Base-by-base conservation (phyloP, 2,888 invertebrate genomes). In the Nemapogon koenigi region DNA sequence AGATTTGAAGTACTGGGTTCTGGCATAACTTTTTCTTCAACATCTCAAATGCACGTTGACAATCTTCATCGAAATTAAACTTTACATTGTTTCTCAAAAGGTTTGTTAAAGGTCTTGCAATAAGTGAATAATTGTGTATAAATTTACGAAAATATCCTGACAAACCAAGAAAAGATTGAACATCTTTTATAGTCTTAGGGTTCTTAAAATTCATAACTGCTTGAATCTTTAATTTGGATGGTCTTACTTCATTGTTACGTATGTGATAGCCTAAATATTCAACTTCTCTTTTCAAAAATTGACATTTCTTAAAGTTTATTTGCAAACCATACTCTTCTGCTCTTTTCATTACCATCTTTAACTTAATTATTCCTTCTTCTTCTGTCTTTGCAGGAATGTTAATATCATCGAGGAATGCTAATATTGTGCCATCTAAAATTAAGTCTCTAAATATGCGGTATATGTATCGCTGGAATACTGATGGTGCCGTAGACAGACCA, bases 401-500 rank as follows among this genome's bases (percentile, higher is more conserved):
- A 1, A 45, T 19, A 18, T 45, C 45, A 37, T 45, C 45, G 1
- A 45, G 14, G 31, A 39, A 25, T 2, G 10, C 4, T 2, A 35
- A 18, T 18, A 32, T 6, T 7, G 26, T 40, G 4, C 39, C 39
- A 11, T 37, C 18, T 13, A 19, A 16, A 2, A n/a, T 36, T 3
- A 37, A 10, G 4, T 2, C 7, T n/a, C 18, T 7, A 4, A 40
- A 15, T 14, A 15, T 36, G 8, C 19, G 19, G 11, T 36, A 19
- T 7, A 41, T 41, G 2, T 26, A 15, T 14, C 42, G 18, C 14
- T 31, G 37, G 26, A 44, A 46, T 4, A 42, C 43, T 13, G 42
- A 35, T 7, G 41, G 43, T 1, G 42, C 42, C 22, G 40, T 44
- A 2, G 40, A 27, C 4, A 43, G 35, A 13, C 42, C 42, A 35